Evolutionary conservation across 2,888 invertebrate species (phyloP).

Genomic region (Campaea margaritaria): DNA sequence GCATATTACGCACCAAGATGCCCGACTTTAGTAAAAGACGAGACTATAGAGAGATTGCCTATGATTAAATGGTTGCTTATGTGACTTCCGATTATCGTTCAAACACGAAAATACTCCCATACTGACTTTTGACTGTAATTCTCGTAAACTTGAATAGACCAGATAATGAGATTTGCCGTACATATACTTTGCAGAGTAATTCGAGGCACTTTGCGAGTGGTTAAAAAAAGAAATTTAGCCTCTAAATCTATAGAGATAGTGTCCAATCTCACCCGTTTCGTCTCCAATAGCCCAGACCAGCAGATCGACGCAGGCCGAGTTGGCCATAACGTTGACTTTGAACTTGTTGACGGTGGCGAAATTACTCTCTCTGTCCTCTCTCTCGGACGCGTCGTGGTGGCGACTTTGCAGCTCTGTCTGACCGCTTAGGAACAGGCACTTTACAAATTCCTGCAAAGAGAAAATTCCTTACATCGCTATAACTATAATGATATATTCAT

Average conservation of each 20-base stretch:
- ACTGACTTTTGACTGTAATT: too few species aligned
- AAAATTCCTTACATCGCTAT: not conserved
- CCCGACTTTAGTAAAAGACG: too few species aligned
- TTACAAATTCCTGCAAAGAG: slow-evolving; percentile 90
- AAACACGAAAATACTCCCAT: too few species aligned
- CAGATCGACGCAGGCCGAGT: slow-evolving; percentile 98
- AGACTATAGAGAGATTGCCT: too few species aligned
- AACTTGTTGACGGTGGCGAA: slow-evolving; percentile 94
- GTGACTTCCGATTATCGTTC: too few species aligned
- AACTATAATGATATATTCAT: not conserved
- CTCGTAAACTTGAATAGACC: too few species aligned
- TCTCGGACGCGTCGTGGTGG: slow-evolving; percentile 93
- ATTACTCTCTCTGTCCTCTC: slow-evolving; percentile 92
- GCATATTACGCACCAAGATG: too few species aligned
- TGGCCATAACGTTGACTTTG: slow-evolving; percentile 97
- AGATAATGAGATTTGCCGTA: too few species aligned
- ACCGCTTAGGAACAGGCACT: slow-evolving; percentile 94
- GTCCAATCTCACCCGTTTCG: slow-evolving; percentile 91
- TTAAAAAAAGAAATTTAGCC: not conserved
- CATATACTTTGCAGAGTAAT: too few species aligned
- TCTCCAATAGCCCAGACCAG: slow-evolving; percentile 99
- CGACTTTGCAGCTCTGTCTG: slow-evolving; percentile 96
- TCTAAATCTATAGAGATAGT: slow-evolving; percentile 9
- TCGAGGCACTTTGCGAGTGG: too few species aligned
- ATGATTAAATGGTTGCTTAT: too few species aligned